Percentiles rank a stretch among this genome's conserved stretches.
These are phyloP conservation scores for Rhingia rostrata DNA, from an alignment of 2,888 invertebrate species.

Conservation along the genomic window DNA sequence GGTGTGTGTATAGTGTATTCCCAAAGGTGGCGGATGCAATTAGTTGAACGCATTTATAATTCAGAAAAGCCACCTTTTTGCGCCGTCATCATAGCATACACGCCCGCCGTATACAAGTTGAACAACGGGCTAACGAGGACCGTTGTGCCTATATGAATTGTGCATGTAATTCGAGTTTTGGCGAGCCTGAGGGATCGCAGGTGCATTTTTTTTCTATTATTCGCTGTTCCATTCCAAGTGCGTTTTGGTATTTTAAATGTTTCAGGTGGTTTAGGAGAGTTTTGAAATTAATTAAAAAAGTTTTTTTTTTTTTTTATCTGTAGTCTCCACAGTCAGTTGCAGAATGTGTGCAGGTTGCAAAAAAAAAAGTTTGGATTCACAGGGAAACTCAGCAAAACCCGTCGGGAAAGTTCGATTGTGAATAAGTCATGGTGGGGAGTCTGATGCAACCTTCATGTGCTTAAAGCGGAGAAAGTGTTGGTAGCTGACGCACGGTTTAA, in stretches of 20 bases:
- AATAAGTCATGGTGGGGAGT: neutral
- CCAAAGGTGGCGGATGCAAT: slow-evolving; percentile 73
- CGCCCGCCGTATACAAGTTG: slow-evolving; percentile 5
- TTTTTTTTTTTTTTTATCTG: neutral
- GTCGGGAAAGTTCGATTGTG: neutral
- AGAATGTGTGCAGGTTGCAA: neutral
- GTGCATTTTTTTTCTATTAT: slow-evolving; percentile 8
- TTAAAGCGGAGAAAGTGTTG: no score
- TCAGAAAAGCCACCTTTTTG: slow-evolving; percentile 69
- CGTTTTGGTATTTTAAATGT: slow-evolving; percentile 40
- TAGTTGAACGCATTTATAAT: slow-evolving; percentile 74
- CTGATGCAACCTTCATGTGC: neutral
- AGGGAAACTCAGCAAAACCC: neutral
- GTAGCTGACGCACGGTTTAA: no score
- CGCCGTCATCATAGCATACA: slow-evolving; percentile 7
- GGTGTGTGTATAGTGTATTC: slow-evolving; percentile 47
- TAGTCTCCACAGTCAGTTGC: slow-evolving; percentile 15
- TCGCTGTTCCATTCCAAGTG: slow-evolving; percentile 34
- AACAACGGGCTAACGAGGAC: slow-evolving; percentile 5
- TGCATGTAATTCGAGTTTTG: slow-evolving; percentile 48
- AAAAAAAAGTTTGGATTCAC: neutral
- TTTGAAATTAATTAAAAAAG: slow-evolving; percentile 62
- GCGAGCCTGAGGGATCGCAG: slow-evolving; percentile 39
- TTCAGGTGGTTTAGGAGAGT: slow-evolving; percentile 3
- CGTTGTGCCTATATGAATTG: slow-evolving; percentile 44